phyloP scores from a whole-genome alignment of 2,888 invertebrate genomes.

The Archips crataeganus region DNA sequence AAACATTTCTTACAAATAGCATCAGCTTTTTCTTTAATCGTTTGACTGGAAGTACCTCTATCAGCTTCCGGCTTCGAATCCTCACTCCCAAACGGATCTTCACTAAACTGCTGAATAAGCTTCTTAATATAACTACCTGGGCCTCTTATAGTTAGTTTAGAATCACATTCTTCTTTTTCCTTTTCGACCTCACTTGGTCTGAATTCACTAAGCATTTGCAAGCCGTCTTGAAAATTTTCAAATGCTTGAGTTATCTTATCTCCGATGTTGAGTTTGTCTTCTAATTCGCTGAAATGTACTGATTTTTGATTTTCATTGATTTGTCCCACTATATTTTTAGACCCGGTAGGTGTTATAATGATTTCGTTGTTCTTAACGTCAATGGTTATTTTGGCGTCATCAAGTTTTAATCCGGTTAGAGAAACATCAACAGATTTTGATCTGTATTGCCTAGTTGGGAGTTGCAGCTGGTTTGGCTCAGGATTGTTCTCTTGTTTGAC shows the following conservation, averaged over 20 bases:
- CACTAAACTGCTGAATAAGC: constrained; percentile 81
- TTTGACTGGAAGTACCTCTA: constrained; percentile 65
- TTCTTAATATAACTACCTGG: constrained; percentile 82
- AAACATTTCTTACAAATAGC: constrained; percentile 83
- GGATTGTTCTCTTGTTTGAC: constrained; percentile 63
- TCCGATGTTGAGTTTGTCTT: constrained; percentile 73
- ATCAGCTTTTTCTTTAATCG: constrained; percentile 77
- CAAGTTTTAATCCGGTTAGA: constrained; percentile 67
- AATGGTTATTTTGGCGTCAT: constrained; percentile 75
- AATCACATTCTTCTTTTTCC: constrained; percentile 57
- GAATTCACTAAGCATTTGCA: constrained; percentile 68
- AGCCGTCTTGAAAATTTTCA: constrained; percentile 73
- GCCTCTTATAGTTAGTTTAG: constrained; percentile 75
- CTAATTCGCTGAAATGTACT: constrained; percentile 62
- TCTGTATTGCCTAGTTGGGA: constrained; percentile 76
- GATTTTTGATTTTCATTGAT: constrained; percentile 50
- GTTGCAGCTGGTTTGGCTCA: constrained; percentile 71
- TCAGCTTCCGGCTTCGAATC: constrained; percentile 75
- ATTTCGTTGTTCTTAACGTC: constrained; percentile 78
- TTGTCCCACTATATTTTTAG: constrained; percentile 60
- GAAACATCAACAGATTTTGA: constrained; percentile 86
- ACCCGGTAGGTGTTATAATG: constrained; percentile 73
- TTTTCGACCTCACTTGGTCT: constrained; percentile 56
- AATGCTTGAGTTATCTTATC: constrained; percentile 70
- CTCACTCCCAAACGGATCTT: constrained; percentile 74